phyloP scores from a whole-genome alignment of 2,888 invertebrate genomes.

The Drosophila parthenogenetica region DNA sequence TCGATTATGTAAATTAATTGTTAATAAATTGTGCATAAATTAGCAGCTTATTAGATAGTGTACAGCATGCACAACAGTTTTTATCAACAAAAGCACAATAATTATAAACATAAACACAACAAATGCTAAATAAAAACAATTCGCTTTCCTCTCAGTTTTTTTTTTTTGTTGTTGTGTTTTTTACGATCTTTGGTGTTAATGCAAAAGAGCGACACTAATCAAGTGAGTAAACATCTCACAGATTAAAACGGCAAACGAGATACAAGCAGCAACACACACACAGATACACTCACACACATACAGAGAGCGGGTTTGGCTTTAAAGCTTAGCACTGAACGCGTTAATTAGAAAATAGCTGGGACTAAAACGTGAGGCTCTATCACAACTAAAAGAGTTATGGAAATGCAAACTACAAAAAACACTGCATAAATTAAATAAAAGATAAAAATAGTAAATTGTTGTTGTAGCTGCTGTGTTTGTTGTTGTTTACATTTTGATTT shows the following conservation, averaged over 20 bases:
- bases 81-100: constrained; percentile 38
- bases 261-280: constrained; percentile 42
- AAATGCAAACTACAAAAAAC: constrained; percentile 47
- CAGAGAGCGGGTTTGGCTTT: constrained; percentile 15
- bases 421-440: constrained; percentile 70
- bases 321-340: constrained; percentile 55
- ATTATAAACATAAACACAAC: constrained; percentile 51
- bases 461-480: constrained; percentile 38
- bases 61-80: constrained; percentile 10
- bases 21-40: constrained; percentile 44
- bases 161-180: background rate
- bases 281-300: constrained; percentile 37
- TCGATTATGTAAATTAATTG: constrained; percentile 54
- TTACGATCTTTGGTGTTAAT: constrained; percentile 19
- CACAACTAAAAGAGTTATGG: constrained; percentile 49
- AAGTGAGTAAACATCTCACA: constrained; percentile 36
- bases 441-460: constrained; percentile 37
- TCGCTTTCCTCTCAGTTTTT: background rate
- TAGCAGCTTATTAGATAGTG: constrained; percentile 29
- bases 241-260: constrained; percentile 30
- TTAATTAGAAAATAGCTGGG: constrained; percentile 66
- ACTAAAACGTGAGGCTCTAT: constrained; percentile 57
- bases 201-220: constrained; percentile 54
- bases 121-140: constrained; percentile 22
- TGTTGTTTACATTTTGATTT: constrained; percentile 64